These are phyloP conservation scores for Pelmatolapia mariae DNA, from an alignment of 2,113 vertebrate genomes.

Conservation along the genomic window DNA sequence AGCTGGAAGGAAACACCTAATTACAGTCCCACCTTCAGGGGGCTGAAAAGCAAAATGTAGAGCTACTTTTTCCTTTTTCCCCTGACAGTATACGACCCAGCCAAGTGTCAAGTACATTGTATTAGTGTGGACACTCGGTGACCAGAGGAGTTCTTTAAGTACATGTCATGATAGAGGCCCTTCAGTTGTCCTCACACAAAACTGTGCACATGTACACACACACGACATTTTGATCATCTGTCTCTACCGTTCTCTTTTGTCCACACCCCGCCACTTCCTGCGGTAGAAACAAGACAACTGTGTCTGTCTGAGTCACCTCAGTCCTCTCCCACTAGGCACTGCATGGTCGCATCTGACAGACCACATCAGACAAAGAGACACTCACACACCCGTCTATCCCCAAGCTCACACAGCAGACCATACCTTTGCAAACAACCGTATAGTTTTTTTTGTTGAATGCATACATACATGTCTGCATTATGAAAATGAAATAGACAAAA, in stretches of 20 bases:
- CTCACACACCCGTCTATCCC: background rate
- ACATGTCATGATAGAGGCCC: background rate
- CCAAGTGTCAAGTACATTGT: background rate
- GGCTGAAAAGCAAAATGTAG: background rate
- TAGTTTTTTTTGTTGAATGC: background rate
- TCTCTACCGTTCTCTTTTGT: background rate
- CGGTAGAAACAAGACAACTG: background rate
- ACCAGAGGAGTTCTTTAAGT: background rate
- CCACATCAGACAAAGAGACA: slow-evolving; percentile 26
- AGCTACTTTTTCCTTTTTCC: background rate
- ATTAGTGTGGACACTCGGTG: background rate
- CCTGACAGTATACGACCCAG: background rate
- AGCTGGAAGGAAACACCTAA: background rate
- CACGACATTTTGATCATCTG: background rate
- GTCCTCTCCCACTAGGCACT: slow-evolving; percentile 14
- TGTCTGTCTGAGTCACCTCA: slow-evolving; percentile 28
- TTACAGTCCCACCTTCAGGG: background rate
- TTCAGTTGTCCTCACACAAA: background rate
- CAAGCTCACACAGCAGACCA: background rate
- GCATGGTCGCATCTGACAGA: slow-evolving; percentile 42
- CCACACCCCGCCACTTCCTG: background rate
- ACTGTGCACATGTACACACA: background rate
- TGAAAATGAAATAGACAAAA: background rate
- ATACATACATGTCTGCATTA: background rate
- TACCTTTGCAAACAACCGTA: background rate